Percentiles rank a stretch among this genome's conserved stretches.
Conservation (phyloP, 2,113 vertebrate species). For the Xiphophorus maculatus region DNA sequence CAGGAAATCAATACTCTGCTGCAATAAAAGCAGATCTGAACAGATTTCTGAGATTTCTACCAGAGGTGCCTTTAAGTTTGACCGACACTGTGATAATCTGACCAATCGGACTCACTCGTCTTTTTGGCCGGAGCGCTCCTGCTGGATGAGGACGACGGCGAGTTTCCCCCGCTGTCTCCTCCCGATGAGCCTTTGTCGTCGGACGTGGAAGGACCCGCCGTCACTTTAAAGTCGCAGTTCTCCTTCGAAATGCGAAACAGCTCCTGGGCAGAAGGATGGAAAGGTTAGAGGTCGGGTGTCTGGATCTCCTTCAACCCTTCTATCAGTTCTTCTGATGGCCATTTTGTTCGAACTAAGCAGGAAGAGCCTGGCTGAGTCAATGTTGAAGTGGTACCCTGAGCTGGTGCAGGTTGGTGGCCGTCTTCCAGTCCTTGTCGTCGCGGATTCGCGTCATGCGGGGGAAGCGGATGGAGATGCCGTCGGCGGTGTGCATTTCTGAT, state of each 20-base stretch:
- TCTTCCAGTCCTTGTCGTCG: slow-evolving; percentile 97
- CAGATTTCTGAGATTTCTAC: too few species aligned
- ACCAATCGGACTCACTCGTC: slow-evolving; percentile 59
- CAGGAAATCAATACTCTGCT: too few species aligned
- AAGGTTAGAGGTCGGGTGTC: not conserved
- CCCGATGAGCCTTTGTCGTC: slow-evolving; percentile 88
- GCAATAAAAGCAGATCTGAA: too few species aligned
- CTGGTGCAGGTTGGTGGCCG: slow-evolving; percentile 90
- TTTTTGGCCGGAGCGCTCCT: slow-evolving; percentile 52
- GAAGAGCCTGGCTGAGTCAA: not conserved
- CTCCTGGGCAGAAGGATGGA: slow-evolving; percentile 77
- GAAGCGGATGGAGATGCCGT: slow-evolving; percentile 98
- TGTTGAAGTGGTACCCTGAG: slow-evolving; percentile 82
- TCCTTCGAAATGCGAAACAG: slow-evolving; percentile 94
- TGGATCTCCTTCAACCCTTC: not conserved
- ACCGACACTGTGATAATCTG: not conserved
- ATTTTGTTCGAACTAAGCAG: slow-evolving; percentile 1
- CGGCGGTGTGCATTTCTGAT: slow-evolving; percentile 94
- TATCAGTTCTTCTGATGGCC: not conserved
- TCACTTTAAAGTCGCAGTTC: slow-evolving; percentile 85
- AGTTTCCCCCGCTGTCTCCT: slow-evolving; percentile 85
- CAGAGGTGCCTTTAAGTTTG: too few species aligned
- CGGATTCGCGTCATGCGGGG: slow-evolving; percentile 95
- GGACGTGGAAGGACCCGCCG: slow-evolving; percentile 68
- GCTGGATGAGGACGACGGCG: slow-evolving; percentile 75